Percentiles rank a stretch among this genome's conserved stretches.
Evolutionary conservation across 2,888 invertebrate species (phyloP).

Genomic region (Julus scandinavius): DNA sequence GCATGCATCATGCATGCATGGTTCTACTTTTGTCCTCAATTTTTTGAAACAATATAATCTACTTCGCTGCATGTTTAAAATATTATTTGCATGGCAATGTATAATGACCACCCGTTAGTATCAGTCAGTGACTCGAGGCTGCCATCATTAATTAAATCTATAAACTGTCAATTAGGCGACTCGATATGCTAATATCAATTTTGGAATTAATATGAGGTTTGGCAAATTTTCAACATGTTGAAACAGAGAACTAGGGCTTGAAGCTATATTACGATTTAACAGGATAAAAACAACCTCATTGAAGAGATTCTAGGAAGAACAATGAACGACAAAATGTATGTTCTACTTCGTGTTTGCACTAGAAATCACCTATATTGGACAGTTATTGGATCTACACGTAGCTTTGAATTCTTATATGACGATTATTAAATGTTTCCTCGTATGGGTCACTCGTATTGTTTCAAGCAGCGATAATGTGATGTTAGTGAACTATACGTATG

Average conservation of each 20-base stretch:
- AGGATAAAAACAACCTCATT: not conserved
- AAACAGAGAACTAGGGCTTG: not conserved
- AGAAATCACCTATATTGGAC: not conserved
- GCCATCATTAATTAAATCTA: not conserved
- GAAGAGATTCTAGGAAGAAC: not conserved
- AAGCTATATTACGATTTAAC: not conserved
- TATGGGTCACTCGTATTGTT: conserved; percentile 26
- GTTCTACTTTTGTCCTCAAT: not conserved
- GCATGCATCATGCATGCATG: conserved; percentile 22
- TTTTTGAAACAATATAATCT: not conserved
- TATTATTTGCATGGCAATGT: not conserved
- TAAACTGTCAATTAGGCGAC: not conserved
- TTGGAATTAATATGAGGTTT: not conserved
- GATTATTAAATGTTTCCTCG: not conserved
- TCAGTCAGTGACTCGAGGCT: not conserved
- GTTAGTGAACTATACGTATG: not conserved
- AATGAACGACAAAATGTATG: not conserved
- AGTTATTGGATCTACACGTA: not conserved
- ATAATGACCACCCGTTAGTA: not conserved
- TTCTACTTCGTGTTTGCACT: not conserved
- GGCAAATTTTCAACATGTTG: not conserved
- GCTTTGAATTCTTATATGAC: not conserved
- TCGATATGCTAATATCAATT: not conserved
- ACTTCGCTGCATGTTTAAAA: not conserved
- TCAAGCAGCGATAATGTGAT: conserved; percentile 9